phyloP scores from a whole-genome alignment of 2,888 invertebrate genomes.

The Gastracanthus pulcherrimus region DNA sequence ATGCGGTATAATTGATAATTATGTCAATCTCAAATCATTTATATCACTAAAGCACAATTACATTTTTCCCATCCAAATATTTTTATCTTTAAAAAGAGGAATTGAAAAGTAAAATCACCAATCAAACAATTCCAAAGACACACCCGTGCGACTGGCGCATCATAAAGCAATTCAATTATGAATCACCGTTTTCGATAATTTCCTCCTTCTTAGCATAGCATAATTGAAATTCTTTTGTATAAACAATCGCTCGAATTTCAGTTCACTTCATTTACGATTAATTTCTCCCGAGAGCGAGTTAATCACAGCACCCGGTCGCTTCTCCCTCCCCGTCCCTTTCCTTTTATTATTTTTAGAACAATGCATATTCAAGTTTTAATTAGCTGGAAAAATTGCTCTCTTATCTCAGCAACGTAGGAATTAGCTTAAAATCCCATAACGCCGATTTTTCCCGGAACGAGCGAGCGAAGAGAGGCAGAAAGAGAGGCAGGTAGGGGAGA shows the following conservation, averaged over 20 bases:
- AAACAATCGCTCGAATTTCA: slow-evolving; percentile 2
- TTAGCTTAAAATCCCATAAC: slow-evolving; percentile 58
- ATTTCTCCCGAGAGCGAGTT: neutral
- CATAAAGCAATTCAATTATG: neutral
- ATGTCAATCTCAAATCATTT: too few relatives aligned
- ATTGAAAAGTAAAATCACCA: too few relatives aligned
- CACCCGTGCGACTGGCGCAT: too few relatives aligned
- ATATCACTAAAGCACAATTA: too few relatives aligned
- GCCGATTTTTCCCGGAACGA: slow-evolving; percentile 47
- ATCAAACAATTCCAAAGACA: neutral
- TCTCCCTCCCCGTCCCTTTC: neutral
- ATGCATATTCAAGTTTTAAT: slow-evolving; percentile 57
- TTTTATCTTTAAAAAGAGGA: too few relatives aligned
- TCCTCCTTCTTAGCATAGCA: neutral
- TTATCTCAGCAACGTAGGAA: slow-evolving; percentile 49
- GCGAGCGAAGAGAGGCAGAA: neutral
- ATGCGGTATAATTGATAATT: too few relatives aligned
- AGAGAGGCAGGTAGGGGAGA: neutral
- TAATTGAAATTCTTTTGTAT: neutral
- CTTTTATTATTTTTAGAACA: slow-evolving; percentile 14
- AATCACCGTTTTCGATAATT: neutral
- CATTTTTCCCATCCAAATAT: too few relatives aligned
- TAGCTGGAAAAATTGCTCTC: slow-evolving; percentile 48
- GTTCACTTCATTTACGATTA: neutral
- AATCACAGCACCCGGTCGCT: neutral